Conservation (phyloP, 2,888 invertebrate genomes). For the Rhagonycha fulva region DNA sequence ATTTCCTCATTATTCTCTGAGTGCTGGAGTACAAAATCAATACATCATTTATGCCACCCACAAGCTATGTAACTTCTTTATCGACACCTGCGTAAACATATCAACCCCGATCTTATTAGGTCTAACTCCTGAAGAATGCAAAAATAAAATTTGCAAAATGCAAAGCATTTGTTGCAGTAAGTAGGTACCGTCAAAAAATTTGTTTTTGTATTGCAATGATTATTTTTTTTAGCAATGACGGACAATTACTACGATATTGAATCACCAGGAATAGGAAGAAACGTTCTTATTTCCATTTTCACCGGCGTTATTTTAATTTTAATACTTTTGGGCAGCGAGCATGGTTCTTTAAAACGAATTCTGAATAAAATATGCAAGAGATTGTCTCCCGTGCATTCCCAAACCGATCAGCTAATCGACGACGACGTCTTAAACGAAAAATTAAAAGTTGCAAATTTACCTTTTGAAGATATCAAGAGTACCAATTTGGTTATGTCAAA, state of each 20-base stretch:
- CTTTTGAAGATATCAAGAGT: slow-evolving; percentile 47
- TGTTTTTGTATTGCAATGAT: neutral
- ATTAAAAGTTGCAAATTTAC: slow-evolving; percentile 54
- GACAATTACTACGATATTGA: slow-evolving; percentile 65
- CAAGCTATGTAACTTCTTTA: neutral
- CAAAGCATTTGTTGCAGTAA: slow-evolving; percentile 14
- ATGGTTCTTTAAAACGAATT: slow-evolving; percentile 59
- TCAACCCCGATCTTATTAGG: neutral
- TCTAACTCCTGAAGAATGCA: neutral
- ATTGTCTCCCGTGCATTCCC: slow-evolving; percentile 29
- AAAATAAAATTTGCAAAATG: neutral
- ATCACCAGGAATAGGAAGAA: slow-evolving; percentile 71
- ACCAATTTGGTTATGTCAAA: slow-evolving; percentile 65
- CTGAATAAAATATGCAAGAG: neutral
- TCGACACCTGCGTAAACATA: neutral
- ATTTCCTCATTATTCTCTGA: slow-evolving; percentile 72
- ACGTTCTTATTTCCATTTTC: slow-evolving; percentile 63
- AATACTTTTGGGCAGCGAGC: slow-evolving; percentile 69
- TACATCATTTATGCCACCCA: slow-evolving; percentile 24
- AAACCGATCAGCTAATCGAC: slow-evolving; percentile 33
- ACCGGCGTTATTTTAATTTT: slow-evolving; percentile 64
- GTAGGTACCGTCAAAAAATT: neutral
- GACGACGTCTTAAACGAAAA: slow-evolving; percentile 64
- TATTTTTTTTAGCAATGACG: slow-evolving; percentile 36
- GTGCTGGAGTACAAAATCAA: slow-evolving; percentile 52